These are phyloP conservation scores for Coregonus ussuriensis DNA, from an alignment of 2,797 vertebrate genomes.

Conservation along the genomic window DNA sequence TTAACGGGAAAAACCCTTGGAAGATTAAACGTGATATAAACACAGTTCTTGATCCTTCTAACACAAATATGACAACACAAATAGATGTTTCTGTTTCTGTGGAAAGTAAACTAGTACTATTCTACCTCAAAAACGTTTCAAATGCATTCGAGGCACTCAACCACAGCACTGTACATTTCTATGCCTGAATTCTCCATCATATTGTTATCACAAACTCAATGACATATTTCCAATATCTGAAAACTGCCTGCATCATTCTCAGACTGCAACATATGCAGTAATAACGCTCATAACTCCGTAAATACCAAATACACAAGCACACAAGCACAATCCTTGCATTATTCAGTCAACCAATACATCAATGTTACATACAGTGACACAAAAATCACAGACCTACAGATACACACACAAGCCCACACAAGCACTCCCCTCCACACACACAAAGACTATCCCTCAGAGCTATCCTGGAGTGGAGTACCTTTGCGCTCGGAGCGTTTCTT, in stretches of 20 bases:
- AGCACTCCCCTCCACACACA: constrained; percentile 1
- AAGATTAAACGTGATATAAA: not conserved
- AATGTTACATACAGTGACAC: not conserved
- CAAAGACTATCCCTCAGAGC: not conserved
- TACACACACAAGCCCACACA: not conserved
- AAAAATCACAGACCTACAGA: not conserved
- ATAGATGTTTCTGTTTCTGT: not conserved
- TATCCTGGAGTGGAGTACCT: constrained; percentile 66
- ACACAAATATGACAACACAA: not conserved
- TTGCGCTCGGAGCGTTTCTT: constrained; percentile 74
- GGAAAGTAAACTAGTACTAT: not conserved
- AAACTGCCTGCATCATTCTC: not conserved
- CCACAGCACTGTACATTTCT: not conserved
- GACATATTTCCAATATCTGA: not conserved
- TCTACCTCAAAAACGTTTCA: not conserved
- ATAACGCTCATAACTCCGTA: not conserved
- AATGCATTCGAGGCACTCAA: not conserved
- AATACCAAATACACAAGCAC: not conserved
- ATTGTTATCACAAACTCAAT: not conserved
- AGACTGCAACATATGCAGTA: not conserved
- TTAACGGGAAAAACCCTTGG: not conserved
- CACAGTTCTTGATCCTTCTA: not conserved
- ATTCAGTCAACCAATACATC: not conserved
- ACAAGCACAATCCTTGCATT: not conserved
- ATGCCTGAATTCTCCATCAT: not conserved